Base-by-base conservation (phyloP, 2,888 invertebrate genomes). In the Resseliella maxima region DNA sequence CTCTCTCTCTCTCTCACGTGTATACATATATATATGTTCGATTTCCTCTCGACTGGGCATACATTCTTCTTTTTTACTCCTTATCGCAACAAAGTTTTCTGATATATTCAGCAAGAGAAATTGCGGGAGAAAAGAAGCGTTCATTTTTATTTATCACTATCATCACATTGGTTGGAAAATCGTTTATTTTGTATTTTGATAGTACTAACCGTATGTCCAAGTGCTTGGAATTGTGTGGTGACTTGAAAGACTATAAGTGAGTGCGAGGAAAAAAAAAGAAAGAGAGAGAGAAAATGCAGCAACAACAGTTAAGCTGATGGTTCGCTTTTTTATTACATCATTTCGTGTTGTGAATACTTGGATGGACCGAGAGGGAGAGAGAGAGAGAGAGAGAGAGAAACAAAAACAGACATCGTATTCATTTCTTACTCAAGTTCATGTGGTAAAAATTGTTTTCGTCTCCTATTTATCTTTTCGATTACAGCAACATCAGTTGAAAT, bases 111-210 rank as follows among this genome's bases (percentile, higher is more conserved):
- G 31, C 72, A 35, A 18, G 72, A 31, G 72, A 72, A 27, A 72
- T 31, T 1, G 18, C 15, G 72, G 72, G 15, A 72, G 10, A 59
- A 59, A 24, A 59, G 24, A 50, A 50, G 24, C 5, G 59, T 59
- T 31, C 72, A 72, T 72, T 72, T 72, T 72, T 72, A 72, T 72
- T 72, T 72, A 72, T 72, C 72, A 31, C 72, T 18, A 72, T 72
- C 72, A 72, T 72, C 72, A 35, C 72, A 72, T 72, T 72, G 72
- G 72, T 72, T 72, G 31, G 72, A 72, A 72, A 72, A 72, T 72
- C 72, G 72, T 72, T 72, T 72, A 72, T 72, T 31, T 31, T 72
- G 72, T 72, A 72, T 72, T 72, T 72, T 72, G 72, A 72, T 72
- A 72, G 72, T n/a, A 31, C 31, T 50, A 72, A 72, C 31, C 72